Percentiles rank a stretch among this genome's conserved stretches.
phyloP scores from a whole-genome alignment of 2,888 invertebrate genomes.

The Phragmatobia fuliginosa region DNA sequence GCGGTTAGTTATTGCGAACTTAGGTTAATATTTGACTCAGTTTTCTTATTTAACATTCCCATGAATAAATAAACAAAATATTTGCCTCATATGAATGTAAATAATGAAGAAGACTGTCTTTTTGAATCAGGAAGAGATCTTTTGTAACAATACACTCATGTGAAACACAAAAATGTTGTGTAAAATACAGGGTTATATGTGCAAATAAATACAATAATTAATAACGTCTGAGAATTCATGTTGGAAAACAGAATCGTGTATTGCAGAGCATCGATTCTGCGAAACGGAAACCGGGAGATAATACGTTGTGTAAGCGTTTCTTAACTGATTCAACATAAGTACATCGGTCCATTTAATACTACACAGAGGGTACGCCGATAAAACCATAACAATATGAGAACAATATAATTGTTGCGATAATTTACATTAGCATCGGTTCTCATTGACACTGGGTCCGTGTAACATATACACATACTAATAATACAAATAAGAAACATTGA shows the following conservation, averaged over 20 bases:
- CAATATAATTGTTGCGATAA: conserved; percentile 42
- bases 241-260: conserved; percentile 45
- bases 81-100: conserved; percentile 41
- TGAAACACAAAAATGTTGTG: conserved; percentile 33
- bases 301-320: conserved; percentile 48
- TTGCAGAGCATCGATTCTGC: conserved; percentile 47
- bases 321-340: conserved; percentile 30
- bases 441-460: conserved; percentile 1
- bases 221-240: background rate
- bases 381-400: conserved; percentile 46
- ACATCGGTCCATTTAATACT: conserved; percentile 32
- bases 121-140: conserved; percentile 27
- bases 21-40: conserved; percentile 24
- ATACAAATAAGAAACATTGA: conserved; percentile 7
- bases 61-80: conserved; percentile 8
- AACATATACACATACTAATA: background rate
- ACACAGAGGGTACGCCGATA: conserved; percentile 31
- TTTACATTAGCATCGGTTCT: conserved; percentile 10
- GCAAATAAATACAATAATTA: background rate
- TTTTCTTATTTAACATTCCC: conserved; percentile 24
- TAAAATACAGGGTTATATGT: background rate
- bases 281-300: conserved; percentile 57
- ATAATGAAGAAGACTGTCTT: conserved; percentile 17
- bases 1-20: conserved; percentile 35
- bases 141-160: conserved; percentile 42